Conservation (phyloP, 2,113 vertebrate genomes). For the Chaetodon trifascialis region DNA sequence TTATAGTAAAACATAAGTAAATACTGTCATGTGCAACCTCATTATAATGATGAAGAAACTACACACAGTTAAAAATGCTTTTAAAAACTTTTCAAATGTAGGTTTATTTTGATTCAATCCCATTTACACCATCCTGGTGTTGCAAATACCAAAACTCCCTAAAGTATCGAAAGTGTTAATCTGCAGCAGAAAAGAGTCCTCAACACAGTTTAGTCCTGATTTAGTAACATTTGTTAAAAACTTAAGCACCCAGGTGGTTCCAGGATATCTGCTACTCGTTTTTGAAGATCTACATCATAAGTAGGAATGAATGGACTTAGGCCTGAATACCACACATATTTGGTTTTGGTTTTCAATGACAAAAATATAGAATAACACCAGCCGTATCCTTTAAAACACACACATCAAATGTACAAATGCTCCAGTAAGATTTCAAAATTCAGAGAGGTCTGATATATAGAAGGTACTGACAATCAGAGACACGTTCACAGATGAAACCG, state of each 20-base stretch:
- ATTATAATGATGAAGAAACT: not conserved
- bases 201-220: not conserved
- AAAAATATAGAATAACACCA: too few relatives aligned
- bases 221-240: not conserved
- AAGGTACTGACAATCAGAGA: constrained; percentile 82
- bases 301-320: not conserved
- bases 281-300: not conserved
- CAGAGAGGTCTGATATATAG: not conserved
- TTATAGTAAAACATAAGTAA: not conserved
- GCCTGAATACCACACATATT: not conserved
- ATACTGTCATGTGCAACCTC: not conserved
- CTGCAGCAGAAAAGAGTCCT: not conserved
- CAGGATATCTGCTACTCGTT: not conserved
- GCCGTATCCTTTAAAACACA: not conserved
- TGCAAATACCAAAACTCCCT: not conserved
- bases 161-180: not conserved
- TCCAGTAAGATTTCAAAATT: not conserved
- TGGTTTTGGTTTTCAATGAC: too few relatives aligned
- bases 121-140: not conserved
- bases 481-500: constrained; percentile 93
- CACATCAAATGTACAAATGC: not conserved
- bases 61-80: not conserved
- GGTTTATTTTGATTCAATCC: not conserved
- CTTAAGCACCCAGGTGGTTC: not conserved
- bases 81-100: too few relatives aligned